Percentiles rank a stretch among this genome's conserved stretches.
These are phyloP conservation scores for Agrotis puta DNA, from an alignment of 2,888 invertebrate species.

Conservation along the genomic window DNA sequence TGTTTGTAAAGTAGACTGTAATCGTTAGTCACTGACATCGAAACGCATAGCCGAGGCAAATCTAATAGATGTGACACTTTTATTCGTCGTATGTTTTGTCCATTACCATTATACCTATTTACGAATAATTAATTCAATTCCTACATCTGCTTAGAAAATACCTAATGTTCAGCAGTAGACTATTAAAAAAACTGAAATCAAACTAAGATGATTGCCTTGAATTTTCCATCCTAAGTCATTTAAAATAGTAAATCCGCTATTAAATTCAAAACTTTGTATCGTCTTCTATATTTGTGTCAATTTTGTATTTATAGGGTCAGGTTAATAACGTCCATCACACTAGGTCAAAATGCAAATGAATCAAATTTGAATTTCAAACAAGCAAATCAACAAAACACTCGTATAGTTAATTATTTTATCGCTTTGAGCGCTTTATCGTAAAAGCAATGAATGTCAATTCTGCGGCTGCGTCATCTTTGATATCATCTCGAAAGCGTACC, in stretches of 20 bases:
- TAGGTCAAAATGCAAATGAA: conserved; percentile 47
- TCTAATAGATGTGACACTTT: conserved; percentile 76
- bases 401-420: conserved; percentile 54
- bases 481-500: conserved; percentile 85
- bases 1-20: conserved; percentile 77
- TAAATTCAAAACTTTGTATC: background rate
- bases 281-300: conserved; percentile 1
- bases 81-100: conserved; percentile 30
- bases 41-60: conserved; percentile 76
- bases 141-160: background rate
- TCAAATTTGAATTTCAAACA: conserved; percentile 52
- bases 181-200: background rate
- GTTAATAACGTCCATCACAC: conserved; percentile 29
- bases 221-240: background rate
- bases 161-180: background rate
- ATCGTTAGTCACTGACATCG: conserved; percentile 83
- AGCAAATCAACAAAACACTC: conserved; percentile 42
- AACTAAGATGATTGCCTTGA: background rate
- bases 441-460: conserved; percentile 75
- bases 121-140: background rate
- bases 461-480: conserved; percentile 78
- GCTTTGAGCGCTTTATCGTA: conserved; percentile 42
- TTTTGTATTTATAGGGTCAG: conserved; percentile 10
- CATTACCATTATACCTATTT: conserved; percentile 7
- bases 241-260: background rate